phyloP scores from a whole-genome alignment of 2,888 invertebrate genomes.

The Microplitis manilae region DNA sequence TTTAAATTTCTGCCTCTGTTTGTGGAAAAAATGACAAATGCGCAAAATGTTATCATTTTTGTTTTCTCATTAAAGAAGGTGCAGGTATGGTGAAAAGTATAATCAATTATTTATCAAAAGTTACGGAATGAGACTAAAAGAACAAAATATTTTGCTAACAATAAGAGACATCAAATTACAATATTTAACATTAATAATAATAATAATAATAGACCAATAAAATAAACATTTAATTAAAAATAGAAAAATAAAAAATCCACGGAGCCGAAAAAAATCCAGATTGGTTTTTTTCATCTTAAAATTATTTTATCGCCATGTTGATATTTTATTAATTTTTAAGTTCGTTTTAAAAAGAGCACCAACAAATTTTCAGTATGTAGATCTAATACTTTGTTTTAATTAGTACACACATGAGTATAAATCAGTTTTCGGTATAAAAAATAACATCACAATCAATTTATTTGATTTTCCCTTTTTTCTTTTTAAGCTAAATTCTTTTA shows the following conservation, averaged over 20 bases:
- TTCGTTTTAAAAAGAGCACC: slow-evolving; percentile 30
- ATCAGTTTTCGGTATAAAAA: slow-evolving; percentile 53
- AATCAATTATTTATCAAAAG: too few relatives aligned
- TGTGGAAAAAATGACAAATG: too few relatives aligned
- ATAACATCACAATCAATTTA: slow-evolving; percentile 51
- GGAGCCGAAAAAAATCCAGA: slow-evolving; percentile 20
- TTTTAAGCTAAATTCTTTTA: slow-evolving; percentile 34
- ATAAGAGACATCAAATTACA: too few relatives aligned
- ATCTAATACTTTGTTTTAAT: slow-evolving; percentile 10
- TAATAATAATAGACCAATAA: background rate
- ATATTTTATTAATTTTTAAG: slow-evolving; percentile 9
- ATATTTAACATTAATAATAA: background rate
- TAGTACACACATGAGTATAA: slow-evolving; percentile 16
- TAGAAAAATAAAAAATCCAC: slow-evolving; percentile 49
- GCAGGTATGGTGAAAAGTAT: too few relatives aligned
- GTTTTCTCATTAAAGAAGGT: too few relatives aligned
- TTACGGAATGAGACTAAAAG: too few relatives aligned
- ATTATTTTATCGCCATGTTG: slow-evolving; percentile 6
- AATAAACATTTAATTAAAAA: slow-evolving; percentile 33
- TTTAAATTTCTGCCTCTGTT: too few relatives aligned
- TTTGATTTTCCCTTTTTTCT: slow-evolving; percentile 20
- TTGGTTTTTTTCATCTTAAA: slow-evolving; percentile 17
- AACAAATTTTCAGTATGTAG: slow-evolving; percentile 18
- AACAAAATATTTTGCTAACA: too few relatives aligned
- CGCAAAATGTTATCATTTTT: too few relatives aligned